Conservation (phyloP, 2,797 vertebrate genomes). For the Chiroxiphia lanceolata region DNA sequence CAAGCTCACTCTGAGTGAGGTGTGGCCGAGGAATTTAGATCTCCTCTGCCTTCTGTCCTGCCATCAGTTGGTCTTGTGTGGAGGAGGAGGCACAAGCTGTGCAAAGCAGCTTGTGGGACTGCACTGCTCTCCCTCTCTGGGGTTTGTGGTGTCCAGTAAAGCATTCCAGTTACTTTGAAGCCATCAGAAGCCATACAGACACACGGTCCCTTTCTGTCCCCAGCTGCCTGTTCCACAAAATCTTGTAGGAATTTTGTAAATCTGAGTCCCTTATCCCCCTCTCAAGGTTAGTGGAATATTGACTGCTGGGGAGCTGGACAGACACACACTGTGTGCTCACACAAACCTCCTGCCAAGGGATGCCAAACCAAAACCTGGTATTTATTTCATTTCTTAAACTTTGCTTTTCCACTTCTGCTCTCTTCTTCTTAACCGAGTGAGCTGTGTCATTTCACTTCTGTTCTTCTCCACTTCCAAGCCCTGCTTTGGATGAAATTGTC, state of each 20-base stretch:
- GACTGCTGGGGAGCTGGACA: background rate
- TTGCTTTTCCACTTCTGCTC: background rate
- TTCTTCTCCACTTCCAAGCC: background rate
- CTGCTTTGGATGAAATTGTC: background rate
- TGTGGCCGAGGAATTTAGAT: background rate
- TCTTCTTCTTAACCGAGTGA: background rate
- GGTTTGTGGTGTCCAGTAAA: background rate
- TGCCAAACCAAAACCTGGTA: background rate
- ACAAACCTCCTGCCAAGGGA: background rate
- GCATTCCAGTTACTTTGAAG: background rate
- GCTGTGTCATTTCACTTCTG: background rate
- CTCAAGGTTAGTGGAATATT: background rate
- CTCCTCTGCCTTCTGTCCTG: background rate
- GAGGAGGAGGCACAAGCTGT: background rate
- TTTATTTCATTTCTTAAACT: background rate
- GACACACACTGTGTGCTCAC: background rate
- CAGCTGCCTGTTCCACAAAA: background rate
- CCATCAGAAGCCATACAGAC: rapidly evolving
- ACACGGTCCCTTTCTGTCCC: background rate
- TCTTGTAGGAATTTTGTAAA: background rate
- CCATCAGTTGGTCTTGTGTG: background rate
- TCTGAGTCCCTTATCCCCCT: background rate
- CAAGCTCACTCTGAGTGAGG: rapidly evolving
- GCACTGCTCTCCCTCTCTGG: rapidly evolving
- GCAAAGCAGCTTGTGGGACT: background rate